phyloP scores from a whole-genome alignment of 2,113 vertebrate species.

The Hippoglossus stenolepis region DNA sequence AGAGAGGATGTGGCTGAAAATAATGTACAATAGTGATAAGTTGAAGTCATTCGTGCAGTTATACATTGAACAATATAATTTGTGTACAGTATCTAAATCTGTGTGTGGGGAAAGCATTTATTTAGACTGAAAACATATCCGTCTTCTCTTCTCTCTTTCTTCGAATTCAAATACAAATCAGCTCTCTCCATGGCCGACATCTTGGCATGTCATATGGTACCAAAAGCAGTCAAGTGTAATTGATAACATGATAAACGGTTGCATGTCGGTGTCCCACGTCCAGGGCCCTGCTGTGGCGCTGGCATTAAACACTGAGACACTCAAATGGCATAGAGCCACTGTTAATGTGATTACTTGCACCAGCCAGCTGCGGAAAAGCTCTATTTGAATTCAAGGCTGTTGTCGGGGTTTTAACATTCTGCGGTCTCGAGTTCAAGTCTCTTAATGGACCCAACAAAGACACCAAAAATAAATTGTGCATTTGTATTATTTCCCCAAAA shows the following conservation, averaged over 20 bases:
- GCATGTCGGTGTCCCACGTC: neutral
- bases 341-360: slow-evolving; percentile 13
- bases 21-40: neutral
- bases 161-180: too few relatives aligned
- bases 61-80: too few relatives aligned
- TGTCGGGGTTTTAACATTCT: neutral
- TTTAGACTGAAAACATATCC: neutral
- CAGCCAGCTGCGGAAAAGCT: neutral
- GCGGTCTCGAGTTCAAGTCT: neutral
- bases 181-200: neutral
- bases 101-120: neutral
- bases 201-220: neutral
- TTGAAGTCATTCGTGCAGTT: slow-evolving; percentile 1
- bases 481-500: neutral
- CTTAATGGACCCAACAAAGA: neutral
- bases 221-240: slow-evolving; percentile 9
- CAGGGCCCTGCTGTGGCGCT: slow-evolving; percentile 6
- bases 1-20: slow-evolving; percentile 11
- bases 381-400: neutral
- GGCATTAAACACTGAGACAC: neutral
- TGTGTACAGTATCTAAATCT: neutral
- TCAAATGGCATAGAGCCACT: neutral
- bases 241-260: slow-evolving; percentile 27
- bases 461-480: neutral
- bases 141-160: neutral